phyloP scores from a whole-genome alignment of 2,888 invertebrate genomes.

The Callinectes sapidus region DNA sequence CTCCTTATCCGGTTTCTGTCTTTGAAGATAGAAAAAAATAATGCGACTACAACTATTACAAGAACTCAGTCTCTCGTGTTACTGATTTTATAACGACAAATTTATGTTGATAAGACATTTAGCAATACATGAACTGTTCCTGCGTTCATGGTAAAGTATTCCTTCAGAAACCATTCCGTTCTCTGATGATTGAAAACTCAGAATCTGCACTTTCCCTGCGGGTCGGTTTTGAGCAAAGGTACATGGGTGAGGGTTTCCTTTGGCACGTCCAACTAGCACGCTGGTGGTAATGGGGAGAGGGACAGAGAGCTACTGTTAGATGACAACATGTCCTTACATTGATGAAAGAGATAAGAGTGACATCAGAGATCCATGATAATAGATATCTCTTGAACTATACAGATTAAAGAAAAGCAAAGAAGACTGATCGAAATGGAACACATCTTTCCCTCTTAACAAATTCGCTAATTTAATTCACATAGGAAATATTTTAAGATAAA shows the following conservation, averaged over 20 bases:
- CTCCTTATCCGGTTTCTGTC: not conserved
- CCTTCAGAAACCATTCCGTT: not conserved
- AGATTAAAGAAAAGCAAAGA: not conserved
- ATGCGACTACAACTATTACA: not conserved
- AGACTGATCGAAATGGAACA: not conserved
- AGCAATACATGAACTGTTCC: not conserved
- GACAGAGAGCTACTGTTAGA: not conserved
- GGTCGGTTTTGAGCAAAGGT: not conserved
- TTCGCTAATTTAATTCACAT: too few relatives aligned
- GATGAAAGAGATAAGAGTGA: not conserved
- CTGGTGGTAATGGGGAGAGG: not conserved
- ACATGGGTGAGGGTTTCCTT: not conserved
- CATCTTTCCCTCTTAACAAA: too few relatives aligned
- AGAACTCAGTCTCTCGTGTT: not conserved
- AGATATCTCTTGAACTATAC: not conserved
- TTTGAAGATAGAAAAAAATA: not conserved
- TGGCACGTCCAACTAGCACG: not conserved
- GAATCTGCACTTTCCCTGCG: not conserved
- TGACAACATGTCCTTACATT: not conserved
- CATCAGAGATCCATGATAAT: not conserved
- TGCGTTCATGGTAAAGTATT: not conserved
- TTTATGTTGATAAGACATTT: not conserved
- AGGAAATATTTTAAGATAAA: too few relatives aligned
- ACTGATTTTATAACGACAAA: not conserved
- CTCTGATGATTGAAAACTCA: not conserved